Conservation (phyloP, 1,140 invertebrate genomes). For the Nylanderia fulva region DNA sequence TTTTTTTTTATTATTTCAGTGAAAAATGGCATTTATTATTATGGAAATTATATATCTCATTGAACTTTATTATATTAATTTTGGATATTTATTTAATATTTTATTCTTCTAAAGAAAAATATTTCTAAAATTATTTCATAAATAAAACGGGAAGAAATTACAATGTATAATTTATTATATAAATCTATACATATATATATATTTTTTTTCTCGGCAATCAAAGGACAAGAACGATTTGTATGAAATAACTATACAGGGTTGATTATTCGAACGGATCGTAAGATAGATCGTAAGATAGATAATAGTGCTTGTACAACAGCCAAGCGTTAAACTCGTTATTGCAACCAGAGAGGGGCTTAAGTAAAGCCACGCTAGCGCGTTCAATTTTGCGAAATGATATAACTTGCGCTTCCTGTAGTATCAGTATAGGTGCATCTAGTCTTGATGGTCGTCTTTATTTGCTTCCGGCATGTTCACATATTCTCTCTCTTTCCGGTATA, state of each 20-base stretch:
- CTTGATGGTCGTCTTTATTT: slow-evolving; percentile 49
- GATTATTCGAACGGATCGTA: slow-evolving; percentile 48
- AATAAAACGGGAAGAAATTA: no score
- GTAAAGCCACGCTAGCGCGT: slow-evolving; percentile 53
- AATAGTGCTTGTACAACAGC: slow-evolving; percentile 24
- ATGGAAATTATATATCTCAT: no score
- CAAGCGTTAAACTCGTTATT: slow-evolving; percentile 40
- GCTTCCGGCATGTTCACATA: slow-evolving; percentile 25
- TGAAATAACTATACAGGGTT: neutral
- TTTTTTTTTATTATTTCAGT: no score
- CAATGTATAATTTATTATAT: no score
- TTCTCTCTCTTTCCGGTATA: neutral
- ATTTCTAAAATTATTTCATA: no score
- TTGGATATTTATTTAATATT: no score
- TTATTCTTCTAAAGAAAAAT: no score
- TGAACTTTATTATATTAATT: no score
- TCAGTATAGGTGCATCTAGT: slow-evolving; percentile 30
- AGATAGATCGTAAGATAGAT: slow-evolving; percentile 50
- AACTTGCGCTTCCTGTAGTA: slow-evolving; percentile 36
- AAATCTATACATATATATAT: no score
- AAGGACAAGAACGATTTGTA: neutral
- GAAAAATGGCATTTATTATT: no score
- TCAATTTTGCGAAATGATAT: slow-evolving; percentile 64
- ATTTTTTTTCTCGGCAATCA: neutral
- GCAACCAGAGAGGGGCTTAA: slow-evolving; percentile 38